Evolutionary conservation across 2,888 invertebrate genomes (phyloP).

Genomic region (Frankliniella fusca): DNA sequence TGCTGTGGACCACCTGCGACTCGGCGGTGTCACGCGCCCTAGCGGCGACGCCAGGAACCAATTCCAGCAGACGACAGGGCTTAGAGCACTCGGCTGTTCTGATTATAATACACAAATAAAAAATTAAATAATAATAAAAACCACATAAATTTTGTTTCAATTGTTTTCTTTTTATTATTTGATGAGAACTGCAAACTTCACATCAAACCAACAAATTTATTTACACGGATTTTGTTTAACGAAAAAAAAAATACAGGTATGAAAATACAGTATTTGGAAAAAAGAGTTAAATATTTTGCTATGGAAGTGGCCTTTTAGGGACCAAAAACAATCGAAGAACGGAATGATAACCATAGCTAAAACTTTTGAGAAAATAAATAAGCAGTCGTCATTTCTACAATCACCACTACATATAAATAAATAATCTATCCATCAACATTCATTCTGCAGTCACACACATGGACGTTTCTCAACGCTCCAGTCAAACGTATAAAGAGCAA

Average conservation of each 20-base stretch:
- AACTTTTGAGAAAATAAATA: neutral
- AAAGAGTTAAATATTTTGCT: too few relatives aligned
- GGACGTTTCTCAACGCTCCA: neutral
- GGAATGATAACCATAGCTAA: too few relatives aligned
- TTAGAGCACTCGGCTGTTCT: too few relatives aligned
- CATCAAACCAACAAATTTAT: too few relatives aligned
- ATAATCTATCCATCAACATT: neutral
- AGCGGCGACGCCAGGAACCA: too few relatives aligned
- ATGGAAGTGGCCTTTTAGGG: neutral
- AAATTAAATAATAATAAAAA: neutral
- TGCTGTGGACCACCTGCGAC: too few relatives aligned
- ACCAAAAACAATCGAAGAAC: neutral
- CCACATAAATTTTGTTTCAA: neutral
- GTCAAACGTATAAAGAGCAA: neutral
- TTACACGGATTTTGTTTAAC: too few relatives aligned
- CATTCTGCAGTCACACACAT: neutral
- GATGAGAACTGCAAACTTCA: neutral
- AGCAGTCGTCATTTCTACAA: constrained; percentile 7
- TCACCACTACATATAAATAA: constrained; percentile 25
- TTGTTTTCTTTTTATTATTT: neutral
- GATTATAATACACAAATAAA: neutral
- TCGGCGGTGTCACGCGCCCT: too few relatives aligned
- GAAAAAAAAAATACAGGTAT: too few relatives aligned
- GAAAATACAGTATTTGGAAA: too few relatives aligned
- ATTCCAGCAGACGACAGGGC: too few relatives aligned